phyloP scores from a whole-genome alignment of 2,888 invertebrate species.

The Malacosoma neustria region DNA sequence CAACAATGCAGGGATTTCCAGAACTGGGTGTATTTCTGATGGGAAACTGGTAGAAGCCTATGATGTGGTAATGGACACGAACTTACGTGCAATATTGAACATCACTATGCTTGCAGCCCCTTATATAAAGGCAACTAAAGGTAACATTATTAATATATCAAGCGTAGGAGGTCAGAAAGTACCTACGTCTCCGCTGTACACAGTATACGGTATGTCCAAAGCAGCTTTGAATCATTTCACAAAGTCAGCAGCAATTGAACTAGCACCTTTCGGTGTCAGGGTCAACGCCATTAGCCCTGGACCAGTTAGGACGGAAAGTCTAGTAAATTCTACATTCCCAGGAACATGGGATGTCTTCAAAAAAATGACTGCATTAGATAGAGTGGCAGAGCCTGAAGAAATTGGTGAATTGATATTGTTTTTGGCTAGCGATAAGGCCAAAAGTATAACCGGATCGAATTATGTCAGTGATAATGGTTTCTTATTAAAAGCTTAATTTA shows the following conservation, averaged over 20 bases:
- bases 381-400: slow-evolving; percentile 10
- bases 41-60: slow-evolving; percentile 15
- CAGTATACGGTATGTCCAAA: too few species aligned
- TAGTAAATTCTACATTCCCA: background rate
- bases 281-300: slow-evolving; percentile 5
- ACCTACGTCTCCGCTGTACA: background rate
- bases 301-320: slow-evolving; percentile 1
- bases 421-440: slow-evolving; percentile 19
- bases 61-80: slow-evolving; percentile 19
- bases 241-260: background rate
- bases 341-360: background rate
- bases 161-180: background rate
- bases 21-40: slow-evolving; percentile 11
- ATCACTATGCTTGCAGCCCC: slow-evolving; percentile 19
- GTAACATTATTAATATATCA: slow-evolving; percentile 21
- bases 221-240: background rate
- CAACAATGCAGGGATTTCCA: slow-evolving; percentile 24
- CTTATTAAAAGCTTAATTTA: background rate
- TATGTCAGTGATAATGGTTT: slow-evolving; percentile 13
- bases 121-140: slow-evolving; percentile 21
- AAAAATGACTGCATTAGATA: slow-evolving; percentile 1
- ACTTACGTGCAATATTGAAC: slow-evolving; percentile 20
- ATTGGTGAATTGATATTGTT: slow-evolving; percentile 19
- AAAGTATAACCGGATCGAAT: slow-evolving; percentile 19
- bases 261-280: slow-evolving; percentile 59